Evolutionary conservation across 1,140 invertebrate species (phyloP).

Genomic region (Arion vulgaris): DNA sequence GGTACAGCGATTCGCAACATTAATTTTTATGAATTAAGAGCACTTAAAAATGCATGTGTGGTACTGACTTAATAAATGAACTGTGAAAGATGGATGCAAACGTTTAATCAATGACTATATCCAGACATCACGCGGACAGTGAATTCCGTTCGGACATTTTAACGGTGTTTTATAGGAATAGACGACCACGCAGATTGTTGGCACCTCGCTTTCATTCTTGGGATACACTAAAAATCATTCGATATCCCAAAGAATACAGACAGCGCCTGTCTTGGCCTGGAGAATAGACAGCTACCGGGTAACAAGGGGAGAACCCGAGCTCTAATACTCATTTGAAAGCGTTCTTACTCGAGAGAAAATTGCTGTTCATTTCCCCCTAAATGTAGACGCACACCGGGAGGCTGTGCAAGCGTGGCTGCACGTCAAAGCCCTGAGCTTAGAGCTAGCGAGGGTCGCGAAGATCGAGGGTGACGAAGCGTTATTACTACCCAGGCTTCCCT

Average conservation of each 20-base stretch:
- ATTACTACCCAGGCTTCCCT: neutral
- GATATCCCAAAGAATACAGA: neutral
- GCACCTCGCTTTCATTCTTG: neutral
- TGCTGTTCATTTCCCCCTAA: conserved; percentile 1
- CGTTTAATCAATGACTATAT: no score
- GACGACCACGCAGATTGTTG: no score
- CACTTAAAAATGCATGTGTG: neutral
- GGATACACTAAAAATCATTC: neutral
- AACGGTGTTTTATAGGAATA: no score
- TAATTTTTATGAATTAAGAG: neutral
- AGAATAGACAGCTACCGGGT: neutral
- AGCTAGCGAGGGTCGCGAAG: neutral
- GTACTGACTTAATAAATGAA: neutral
- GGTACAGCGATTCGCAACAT: neutral
- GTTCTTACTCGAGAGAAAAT: neutral
- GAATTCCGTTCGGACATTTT: no score
- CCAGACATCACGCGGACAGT: no score
- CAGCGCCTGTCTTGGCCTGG: neutral
- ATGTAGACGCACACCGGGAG: neutral
- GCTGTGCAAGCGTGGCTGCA: conserved; percentile 10
- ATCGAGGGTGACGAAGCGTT: conserved; percentile 3
- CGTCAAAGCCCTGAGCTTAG: neutral
- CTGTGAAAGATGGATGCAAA: no score
- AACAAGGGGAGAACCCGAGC: neutral
- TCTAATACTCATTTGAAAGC: conserved; percentile 6